Evolutionary conservation across 2,888 invertebrate species (phyloP).

Genomic region (Oligia strigilis): DNA sequence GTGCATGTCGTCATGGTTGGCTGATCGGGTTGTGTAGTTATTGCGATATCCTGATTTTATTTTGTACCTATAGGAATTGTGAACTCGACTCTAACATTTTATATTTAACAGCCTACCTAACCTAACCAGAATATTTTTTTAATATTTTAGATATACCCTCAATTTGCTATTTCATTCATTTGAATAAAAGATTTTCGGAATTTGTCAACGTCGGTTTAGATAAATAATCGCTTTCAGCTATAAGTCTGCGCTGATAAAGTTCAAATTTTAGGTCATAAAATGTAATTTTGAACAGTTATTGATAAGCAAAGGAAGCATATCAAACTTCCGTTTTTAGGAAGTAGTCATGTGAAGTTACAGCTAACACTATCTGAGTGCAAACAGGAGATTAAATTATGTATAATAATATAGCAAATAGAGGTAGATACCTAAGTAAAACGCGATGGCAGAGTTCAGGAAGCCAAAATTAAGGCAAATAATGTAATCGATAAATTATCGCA

Average conservation of each 20-base stretch:
- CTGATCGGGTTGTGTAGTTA: constrained; percentile 17
- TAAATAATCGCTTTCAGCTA: constrained; percentile 25
- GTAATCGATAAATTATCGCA: background rate
- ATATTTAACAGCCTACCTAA: background rate
- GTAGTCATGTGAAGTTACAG: constrained; percentile 20
- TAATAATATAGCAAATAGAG: constrained; percentile 36
- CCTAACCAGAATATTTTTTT: background rate
- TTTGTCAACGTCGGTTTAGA: background rate
- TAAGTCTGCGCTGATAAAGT: constrained; percentile 46
- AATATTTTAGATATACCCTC: background rate
- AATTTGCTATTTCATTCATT: background rate
- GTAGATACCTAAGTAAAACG: constrained; percentile 9
- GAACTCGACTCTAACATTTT: background rate
- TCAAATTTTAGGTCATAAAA: constrained; percentile 59
- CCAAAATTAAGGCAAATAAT: constrained; percentile 14
- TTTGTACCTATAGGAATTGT: background rate
- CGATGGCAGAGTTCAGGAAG: constrained; percentile 2
- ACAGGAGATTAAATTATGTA: constrained; percentile 33
- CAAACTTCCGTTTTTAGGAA: constrained; percentile 61
- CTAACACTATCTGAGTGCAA: constrained; percentile 49
- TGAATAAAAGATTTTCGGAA: background rate
- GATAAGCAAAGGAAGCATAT: constrained; percentile 57
- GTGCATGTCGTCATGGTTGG: constrained; percentile 30
- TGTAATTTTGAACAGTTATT: constrained; percentile 45
- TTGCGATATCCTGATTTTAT: constrained; percentile 7